Evolutionary conservation across 2,888 invertebrate genomes (phyloP).

Genomic region (Abscondita cerata): DNA sequence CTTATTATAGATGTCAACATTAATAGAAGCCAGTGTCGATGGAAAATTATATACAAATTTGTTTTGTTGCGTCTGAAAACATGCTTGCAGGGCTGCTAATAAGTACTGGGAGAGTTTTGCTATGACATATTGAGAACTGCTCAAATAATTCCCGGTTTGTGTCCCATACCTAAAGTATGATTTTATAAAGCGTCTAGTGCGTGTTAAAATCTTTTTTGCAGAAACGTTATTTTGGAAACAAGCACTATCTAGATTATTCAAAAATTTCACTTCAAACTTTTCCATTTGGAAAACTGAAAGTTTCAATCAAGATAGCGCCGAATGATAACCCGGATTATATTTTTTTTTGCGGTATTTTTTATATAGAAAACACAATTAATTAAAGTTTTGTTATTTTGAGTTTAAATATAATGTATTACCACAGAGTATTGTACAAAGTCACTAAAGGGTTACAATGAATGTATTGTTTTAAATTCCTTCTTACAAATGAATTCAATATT

Average conservation of each 20-base stretch:
- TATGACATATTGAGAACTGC: background rate
- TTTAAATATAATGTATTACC: too few species aligned
- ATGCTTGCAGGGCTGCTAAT: slow-evolving; percentile 7
- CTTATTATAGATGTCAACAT: background rate
- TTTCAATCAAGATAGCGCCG: background rate
- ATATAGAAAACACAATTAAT: too few species aligned
- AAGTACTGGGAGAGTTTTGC: slow-evolving; percentile 8
- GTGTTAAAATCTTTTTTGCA: too few species aligned
- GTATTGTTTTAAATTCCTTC: too few species aligned
- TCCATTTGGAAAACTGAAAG: background rate
- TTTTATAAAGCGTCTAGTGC: too few species aligned
- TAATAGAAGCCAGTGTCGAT: background rate
- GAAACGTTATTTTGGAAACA: too few species aligned
- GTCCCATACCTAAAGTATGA: slow-evolving; percentile 5
- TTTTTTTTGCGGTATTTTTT: too few species aligned
- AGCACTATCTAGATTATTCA: background rate
- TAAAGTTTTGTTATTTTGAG: too few species aligned
- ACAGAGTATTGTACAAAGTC: too few species aligned
- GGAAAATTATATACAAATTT: background rate
- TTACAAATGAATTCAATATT: too few species aligned
- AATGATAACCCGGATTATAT: too few species aligned
- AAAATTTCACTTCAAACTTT: slow-evolving; percentile 1
- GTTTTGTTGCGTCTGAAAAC: background rate
- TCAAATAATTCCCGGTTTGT: background rate
- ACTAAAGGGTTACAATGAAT: too few species aligned